These are phyloP conservation scores for Endomychus coccineus DNA, from an alignment of 2,888 invertebrate genomes.

Conservation along the genomic window DNA sequence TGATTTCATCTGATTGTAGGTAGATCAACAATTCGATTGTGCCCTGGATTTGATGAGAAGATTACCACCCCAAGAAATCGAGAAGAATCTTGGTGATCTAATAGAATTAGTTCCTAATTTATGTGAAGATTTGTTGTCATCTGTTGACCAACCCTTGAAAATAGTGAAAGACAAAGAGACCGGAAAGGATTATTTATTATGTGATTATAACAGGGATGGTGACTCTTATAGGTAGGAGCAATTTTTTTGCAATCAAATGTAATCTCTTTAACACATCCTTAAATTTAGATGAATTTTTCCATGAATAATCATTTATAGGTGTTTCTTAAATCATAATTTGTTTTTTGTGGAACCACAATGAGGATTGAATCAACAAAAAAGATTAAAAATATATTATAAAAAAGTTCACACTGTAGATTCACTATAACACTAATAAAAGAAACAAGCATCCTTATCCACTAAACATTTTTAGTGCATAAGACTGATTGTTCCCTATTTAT, in stretches of 20 bases:
- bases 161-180: conserved; percentile 91
- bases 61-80: conserved; percentile 97
- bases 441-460: too few species aligned
- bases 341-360: too few species aligned
- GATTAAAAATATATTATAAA: too few species aligned
- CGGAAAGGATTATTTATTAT: conserved; percentile 94
- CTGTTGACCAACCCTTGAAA: conserved; percentile 91
- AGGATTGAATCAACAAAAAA: too few species aligned
- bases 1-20: conserved; percentile 51
- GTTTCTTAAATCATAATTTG: too few species aligned
- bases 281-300: too few species aligned
- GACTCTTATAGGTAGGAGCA: conserved; percentile 90
- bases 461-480: too few species aligned
- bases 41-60: conserved; percentile 98
- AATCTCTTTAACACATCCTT: too few species aligned
- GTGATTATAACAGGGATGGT: conserved; percentile 99
- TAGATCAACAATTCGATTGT: conserved; percentile 96
- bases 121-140: conserved; percentile 93
- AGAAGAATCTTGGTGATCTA: conserved; percentile 95
- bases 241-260: background rate
- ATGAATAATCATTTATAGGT: too few species aligned
- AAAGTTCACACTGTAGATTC: too few species aligned
- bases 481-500: too few species aligned
- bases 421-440: too few species aligned
- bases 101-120: conserved; percentile 94